These are phyloP conservation scores for Zosterops borbonicus DNA, from an alignment of 2,113 vertebrate genomes.

Conservation along the genomic window DNA sequence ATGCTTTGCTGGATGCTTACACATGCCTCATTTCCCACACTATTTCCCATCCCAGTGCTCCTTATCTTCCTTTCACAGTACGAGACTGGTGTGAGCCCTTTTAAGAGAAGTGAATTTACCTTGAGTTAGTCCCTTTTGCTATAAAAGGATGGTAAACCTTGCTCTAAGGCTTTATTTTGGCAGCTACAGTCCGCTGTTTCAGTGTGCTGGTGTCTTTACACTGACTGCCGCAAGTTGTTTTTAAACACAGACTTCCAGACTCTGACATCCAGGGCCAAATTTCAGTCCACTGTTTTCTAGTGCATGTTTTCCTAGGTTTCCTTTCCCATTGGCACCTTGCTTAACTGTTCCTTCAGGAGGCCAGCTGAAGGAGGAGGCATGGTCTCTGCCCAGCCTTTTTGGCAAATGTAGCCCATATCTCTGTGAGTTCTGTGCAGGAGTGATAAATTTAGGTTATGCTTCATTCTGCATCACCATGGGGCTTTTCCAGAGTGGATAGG, in stretches of 20 bases:
- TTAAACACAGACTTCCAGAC: neutral
- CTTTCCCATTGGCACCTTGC: neutral
- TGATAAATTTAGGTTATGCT: neutral
- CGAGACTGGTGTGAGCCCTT: neutral
- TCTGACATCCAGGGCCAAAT: neutral
- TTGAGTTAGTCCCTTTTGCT: neutral
- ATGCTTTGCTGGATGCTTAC: neutral
- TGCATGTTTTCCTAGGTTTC: neutral
- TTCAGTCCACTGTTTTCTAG: neutral
- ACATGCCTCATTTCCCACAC: neutral
- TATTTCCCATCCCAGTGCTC: neutral
- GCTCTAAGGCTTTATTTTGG: neutral
- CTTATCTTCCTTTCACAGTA: neutral
- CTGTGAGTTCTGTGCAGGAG: neutral
- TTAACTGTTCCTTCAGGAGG: neutral
- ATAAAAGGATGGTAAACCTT: neutral
- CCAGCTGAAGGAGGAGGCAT: neutral
- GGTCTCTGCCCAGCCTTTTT: neutral
- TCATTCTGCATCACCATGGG: neutral
- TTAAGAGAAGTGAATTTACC: neutral
- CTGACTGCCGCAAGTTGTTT: neutral
- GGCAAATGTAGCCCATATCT: fast-evolving
- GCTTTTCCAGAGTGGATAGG: neutral
- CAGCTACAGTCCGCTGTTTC: neutral
- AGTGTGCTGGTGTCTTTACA: neutral